These are phyloP conservation scores for Druon quercuslanigerum DNA, from an alignment of 1,140 invertebrate genomes.

Conservation along the genomic window DNA sequence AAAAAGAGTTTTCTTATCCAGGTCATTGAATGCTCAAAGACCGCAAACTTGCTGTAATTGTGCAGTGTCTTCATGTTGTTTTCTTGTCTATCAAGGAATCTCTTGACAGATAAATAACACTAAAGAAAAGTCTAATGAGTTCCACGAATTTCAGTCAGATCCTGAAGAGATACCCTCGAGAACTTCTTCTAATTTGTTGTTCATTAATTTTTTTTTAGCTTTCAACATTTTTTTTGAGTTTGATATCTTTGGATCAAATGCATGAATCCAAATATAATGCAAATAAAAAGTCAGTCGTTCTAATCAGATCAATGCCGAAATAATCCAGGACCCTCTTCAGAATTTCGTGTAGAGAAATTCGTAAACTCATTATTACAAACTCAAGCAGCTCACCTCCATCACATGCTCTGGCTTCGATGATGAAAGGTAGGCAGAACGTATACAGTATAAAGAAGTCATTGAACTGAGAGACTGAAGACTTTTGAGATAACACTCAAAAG, in stretches of 20 bases:
- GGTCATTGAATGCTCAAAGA: background rate
- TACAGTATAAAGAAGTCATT: conserved; percentile 32
- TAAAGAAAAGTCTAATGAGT: background rate
- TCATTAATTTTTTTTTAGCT: background rate
- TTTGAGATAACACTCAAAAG: background rate
- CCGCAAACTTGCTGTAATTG: background rate
- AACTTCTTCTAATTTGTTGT: no score
- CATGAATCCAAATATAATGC: no score
- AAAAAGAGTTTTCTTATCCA: background rate
- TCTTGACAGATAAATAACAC: conserved; percentile 1
- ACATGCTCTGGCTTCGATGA: conserved; percentile 40
- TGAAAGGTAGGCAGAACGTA: conserved; percentile 56
- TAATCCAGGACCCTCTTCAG: background rate
- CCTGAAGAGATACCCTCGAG: background rate
- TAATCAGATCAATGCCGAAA: no score
- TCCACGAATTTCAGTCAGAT: background rate
- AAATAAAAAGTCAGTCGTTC: no score
- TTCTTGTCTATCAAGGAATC: background rate
- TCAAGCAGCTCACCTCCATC: conserved; percentile 39
- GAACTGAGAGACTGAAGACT: background rate
- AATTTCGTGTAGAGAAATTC: conserved; percentile 15
- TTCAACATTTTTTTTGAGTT: background rate
- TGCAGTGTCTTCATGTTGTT: background rate
- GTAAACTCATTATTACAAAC: conserved; percentile 38
- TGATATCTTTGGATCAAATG: no score